phyloP scores from a whole-genome alignment of 2,113 vertebrate species.

The Donacobius atricapilla region DNA sequence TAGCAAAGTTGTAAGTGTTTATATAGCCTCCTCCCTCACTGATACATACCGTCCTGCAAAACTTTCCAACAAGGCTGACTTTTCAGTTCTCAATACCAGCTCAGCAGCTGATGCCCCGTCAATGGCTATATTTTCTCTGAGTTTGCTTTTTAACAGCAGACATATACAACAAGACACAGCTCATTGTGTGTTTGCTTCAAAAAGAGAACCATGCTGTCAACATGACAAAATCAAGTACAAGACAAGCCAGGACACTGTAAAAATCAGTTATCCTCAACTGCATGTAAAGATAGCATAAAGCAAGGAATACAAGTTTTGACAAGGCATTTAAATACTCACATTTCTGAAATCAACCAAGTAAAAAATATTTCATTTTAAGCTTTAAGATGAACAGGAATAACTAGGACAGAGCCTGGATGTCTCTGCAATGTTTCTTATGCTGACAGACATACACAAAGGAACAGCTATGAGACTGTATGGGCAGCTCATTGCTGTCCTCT shows the following conservation, averaged over 20 bases:
- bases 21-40: neutral
- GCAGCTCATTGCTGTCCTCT: neutral
- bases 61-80: neutral
- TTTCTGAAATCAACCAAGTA: neutral
- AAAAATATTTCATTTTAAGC: neutral
- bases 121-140: neutral
- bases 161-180: conserved; percentile 52
- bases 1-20: neutral
- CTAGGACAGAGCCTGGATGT: neutral
- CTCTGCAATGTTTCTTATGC: neutral
- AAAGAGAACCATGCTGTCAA: conserved; percentile 46
- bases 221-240: conserved; percentile 65
- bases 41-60: neutral
- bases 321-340: conserved; percentile 49
- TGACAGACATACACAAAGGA: neutral
- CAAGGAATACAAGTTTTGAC: conserved; percentile 37
- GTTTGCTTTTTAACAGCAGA: conserved; percentile 30
- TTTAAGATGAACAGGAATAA: neutral
- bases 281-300: conserved; percentile 30
- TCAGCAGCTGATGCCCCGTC: neutral
- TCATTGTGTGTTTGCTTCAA: conserved; percentile 57
- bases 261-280: conserved; percentile 53
- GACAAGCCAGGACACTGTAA: conserved; percentile 30
- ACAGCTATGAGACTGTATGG: accelerated
- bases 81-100: neutral